A percentile compares a stretch with the other conserved stretches of the same genome.
Conservation (phyloP, 92 coral and sea anemone genomes). For the Blastomussa wellsi region DNA sequence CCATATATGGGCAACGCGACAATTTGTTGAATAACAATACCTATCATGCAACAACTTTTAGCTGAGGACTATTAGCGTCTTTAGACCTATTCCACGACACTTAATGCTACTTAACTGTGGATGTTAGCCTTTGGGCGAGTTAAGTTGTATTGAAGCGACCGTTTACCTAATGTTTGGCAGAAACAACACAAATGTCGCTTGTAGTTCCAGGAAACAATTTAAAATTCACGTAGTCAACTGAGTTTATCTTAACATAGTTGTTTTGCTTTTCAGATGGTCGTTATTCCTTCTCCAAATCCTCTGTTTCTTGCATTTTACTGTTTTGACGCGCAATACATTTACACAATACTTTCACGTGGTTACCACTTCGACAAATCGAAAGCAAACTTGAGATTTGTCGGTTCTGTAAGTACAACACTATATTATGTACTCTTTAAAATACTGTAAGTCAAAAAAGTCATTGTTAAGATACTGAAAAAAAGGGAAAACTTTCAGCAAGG, state of each 20-base stretch:
- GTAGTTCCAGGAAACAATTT: neutral
- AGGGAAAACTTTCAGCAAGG: no score
- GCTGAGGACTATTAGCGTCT: no score
- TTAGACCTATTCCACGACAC: no score
- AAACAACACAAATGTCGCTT: neutral
- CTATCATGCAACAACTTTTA: no score
- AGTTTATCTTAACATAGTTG: neutral
- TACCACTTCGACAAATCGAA: conserved; percentile 66
- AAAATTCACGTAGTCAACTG: neutral
- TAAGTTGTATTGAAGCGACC: no score
- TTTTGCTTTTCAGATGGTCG: conserved; percentile 24
- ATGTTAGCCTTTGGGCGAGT: no score
- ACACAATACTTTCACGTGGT: conserved; percentile 72
- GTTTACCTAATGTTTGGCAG: no score
- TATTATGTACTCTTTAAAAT: neutral
- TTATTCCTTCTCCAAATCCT: conserved; percentile 33
- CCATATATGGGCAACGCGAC: no score
- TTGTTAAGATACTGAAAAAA: no score
- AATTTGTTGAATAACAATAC: no score
- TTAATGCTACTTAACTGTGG: no score
- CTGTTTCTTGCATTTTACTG: conserved; percentile 56
- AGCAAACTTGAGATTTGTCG: conserved; percentile 65
- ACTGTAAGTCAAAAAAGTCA: neutral
- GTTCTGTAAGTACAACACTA: conserved; percentile 55
- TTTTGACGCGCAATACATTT: conserved; percentile 80